These are phyloP conservation scores for Electrophaes corylata DNA, from an alignment of 2,888 invertebrate species.

Conservation along the genomic window DNA sequence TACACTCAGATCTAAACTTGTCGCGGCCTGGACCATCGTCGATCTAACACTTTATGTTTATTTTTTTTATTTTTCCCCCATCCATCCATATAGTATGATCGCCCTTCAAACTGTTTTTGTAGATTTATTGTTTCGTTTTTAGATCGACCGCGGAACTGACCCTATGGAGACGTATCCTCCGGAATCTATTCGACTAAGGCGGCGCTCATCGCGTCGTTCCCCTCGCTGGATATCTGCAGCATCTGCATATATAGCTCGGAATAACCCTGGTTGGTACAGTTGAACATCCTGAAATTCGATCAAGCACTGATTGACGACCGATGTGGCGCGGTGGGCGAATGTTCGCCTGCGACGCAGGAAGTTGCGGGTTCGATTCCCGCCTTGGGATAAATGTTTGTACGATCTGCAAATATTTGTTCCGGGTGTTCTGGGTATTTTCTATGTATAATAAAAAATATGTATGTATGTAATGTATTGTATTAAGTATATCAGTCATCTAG, in stretches of 20 bases:
- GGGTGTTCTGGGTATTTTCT: no score
- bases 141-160: conserved; percentile 89
- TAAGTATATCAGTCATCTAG: no score
- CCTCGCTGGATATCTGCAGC: conserved; percentile 34
- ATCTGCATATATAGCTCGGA: conserved; percentile 30
- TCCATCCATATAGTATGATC: conserved; percentile 1
- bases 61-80: conserved; percentile 16
- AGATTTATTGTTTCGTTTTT: conserved; percentile 29
- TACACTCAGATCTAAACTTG: background rate
- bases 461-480: no score
- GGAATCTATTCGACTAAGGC: conserved; percentile 25
- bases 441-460: no score
- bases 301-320: background rate
- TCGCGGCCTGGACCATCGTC: conserved; percentile 13
- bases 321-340: no score
- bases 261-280: conserved; percentile 47
- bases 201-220: conserved; percentile 32
- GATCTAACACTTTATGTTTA: conserved; percentile 20
- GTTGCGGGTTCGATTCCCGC: no score
- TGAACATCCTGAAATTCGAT: background rate
- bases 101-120: background rate
- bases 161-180: conserved; percentile 86
- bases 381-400: no score
- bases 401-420: no score
- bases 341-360: no score